A percentile compares a stretch with the other conserved stretches of the same genome.
Evolutionary conservation across 1,140 invertebrate genomes (phyloP).

Genomic region (Macrotrachela quadricornifera): DNA sequence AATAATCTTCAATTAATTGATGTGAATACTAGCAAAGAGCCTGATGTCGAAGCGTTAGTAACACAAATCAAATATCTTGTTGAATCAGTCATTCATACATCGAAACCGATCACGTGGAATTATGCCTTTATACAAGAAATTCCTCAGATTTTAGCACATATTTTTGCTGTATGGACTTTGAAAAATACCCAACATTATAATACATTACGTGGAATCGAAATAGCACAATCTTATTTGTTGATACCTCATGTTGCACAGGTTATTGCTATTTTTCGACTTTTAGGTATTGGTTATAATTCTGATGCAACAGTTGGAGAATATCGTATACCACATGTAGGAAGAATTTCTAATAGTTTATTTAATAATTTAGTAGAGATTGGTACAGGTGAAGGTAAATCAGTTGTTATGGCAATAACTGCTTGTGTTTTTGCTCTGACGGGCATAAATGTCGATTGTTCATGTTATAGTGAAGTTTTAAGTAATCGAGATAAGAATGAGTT

Average conservation of each 20-base stretch:
- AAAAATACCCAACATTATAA: not conserved
- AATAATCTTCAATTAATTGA: no score
- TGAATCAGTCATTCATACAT: no score
- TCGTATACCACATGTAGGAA: no score
- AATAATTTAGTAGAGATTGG: not conserved
- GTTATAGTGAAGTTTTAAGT: not conserved
- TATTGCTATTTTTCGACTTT: not conserved
- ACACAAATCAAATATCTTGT: no score
- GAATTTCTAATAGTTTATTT: not conserved
- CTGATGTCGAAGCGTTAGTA: no score
- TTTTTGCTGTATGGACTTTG: conserved; percentile 1
- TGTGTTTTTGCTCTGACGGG: not conserved
- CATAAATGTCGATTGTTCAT: not conserved
- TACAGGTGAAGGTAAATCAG: conserved; percentile 1
- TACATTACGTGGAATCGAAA: no score
- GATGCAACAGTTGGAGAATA: no score
- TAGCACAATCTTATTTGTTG: not conserved
- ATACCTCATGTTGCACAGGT: not conserved
- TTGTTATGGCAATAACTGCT: not conserved
- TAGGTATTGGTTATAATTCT: not conserved
- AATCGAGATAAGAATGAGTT: not conserved
- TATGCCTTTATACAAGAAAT: not conserved
- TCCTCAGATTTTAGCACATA: not conserved
- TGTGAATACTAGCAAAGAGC: no score
- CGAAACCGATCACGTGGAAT: no score